Evolutionary conservation across 2,113 vertebrate genomes (phyloP), one percentile per base, ranked within the genome.

Genomic region (Alaudala cheleensis): DNA sequence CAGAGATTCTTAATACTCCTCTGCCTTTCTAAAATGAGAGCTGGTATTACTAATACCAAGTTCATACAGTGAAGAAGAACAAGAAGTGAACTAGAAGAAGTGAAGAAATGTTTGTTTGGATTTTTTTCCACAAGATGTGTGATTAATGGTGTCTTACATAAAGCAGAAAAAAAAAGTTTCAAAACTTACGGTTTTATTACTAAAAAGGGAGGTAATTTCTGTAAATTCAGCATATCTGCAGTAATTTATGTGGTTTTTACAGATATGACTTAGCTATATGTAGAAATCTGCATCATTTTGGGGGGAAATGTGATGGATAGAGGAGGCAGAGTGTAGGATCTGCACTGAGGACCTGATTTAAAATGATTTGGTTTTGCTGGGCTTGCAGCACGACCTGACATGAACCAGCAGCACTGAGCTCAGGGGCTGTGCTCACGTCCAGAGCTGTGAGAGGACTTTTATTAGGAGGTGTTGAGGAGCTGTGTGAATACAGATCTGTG

Each of bases 381-480:
- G 22, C 44, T 92, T 89, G 73, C 65, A 49, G 7, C 26, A 7
- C 71, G 91, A 78, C 83, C 83, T 6, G 10, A 7, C 3, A 6
- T 81, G 94, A 93, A 81, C 71, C 71, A 58, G 72, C 58, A 90
- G 88, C 42, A 33, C 37, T 10, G 88, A 86, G 60, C 86, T 92
- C 69, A 37, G 56, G 51, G 70, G 23, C 70, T 91, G 92, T 91
- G 89, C 81, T 93, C 61, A 53, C 5, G 0, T 79, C 81, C 81
- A 86, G 65, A 85, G 49, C 34, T 76, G 53, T 29, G 81, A 91
- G 73, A 50, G 73, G 45, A 64, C 29, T 89, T 95, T 40, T 60
- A 71, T 87, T 49, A 53, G 58, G 45, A 81, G 58, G 34, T 74
- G 50, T 37, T 76, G 62, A 69, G 50, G 77, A 65, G 39, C 73